Evolutionary conservation across 2,113 vertebrate genomes (phyloP), one percentile per base, ranked within the genome.

Genomic region (Sinosuthora webbiana): DNA sequence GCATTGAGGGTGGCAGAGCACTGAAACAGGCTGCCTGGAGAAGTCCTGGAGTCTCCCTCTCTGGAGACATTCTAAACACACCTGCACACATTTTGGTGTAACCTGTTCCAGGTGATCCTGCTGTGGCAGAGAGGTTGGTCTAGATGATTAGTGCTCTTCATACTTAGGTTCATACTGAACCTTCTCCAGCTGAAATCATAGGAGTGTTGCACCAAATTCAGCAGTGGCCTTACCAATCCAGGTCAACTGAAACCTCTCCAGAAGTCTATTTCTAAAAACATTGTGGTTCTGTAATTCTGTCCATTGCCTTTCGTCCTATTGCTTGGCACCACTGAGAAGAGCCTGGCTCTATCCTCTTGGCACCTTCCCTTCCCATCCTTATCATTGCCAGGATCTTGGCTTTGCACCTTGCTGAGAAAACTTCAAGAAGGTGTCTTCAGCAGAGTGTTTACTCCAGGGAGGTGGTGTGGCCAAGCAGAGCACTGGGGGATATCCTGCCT

Each of bases 401-500:
- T 93, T 85, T 83, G 16, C 7, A 39, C 10, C 15, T 71, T 44
- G 24, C 28, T 49, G 5, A 39, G 33, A 37, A 68, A 75, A 55
- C 5, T 63, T 14, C 22, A n/a, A 56, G 25, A 3, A 17, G 5
- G 6, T 60, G 27, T 60, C 50, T 59, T n/a, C 65, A 28, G 24
- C 1, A 8, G 25, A 13, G 6, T 50, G 5, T 44, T 68, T 33
- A 49, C 18, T 35, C 28, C 42, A 35, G 47, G 59, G 41, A 31
- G 16, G 10, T 22, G 24, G 4, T 4, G 2, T 30, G 35, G n/a
- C 15, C 3, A 9, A 67, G 31, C 16, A n/a, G 33, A 49, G 30
- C 2, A 1, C 8, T 12, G 18, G 2, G 2, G 14, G 2, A 3
- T 63, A 14, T 28, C 21, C 31, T 57, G 44, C 33, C 39, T 44